Conservation (phyloP, 2,113 vertebrate species). For the Phrynosoma platyrhinos region DNA sequence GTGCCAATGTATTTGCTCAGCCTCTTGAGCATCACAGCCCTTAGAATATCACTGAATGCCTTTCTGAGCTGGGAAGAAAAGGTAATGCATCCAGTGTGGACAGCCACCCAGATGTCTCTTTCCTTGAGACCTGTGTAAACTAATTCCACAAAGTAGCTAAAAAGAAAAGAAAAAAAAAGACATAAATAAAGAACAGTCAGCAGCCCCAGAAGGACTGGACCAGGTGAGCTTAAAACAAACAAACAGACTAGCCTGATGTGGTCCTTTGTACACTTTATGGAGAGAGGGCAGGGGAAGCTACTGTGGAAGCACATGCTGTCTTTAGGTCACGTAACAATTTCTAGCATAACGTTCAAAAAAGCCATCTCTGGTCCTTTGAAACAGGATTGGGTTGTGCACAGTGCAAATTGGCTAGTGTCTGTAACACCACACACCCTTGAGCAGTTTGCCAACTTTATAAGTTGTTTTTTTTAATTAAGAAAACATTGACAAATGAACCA, state of each 20-base stretch:
- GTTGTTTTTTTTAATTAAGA: too few relatives aligned
- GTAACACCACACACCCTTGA: too few relatives aligned
- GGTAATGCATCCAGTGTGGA: too few relatives aligned
- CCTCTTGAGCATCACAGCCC: too few relatives aligned
- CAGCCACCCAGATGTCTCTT: too few relatives aligned
- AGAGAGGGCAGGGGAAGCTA: background rate
- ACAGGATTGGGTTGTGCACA: background rate
- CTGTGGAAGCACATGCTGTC: background rate
- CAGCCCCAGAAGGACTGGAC: background rate
- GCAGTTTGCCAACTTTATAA: too few relatives aligned
- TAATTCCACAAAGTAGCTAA: background rate
- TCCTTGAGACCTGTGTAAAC: background rate
- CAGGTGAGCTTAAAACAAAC: background rate
- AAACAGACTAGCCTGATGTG: background rate
- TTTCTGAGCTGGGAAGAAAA: too few relatives aligned
- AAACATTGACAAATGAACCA: too few relatives aligned
- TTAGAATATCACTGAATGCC: too few relatives aligned
- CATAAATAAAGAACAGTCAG: background rate
- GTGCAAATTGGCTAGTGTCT: fast-evolving
- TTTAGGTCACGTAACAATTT: background rate
- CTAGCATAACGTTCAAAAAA: background rate
- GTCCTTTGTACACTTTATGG: too few relatives aligned
- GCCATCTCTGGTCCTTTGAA: background rate
- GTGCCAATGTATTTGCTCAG: too few relatives aligned
- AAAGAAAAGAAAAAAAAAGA: background rate